These are phyloP conservation scores for Rhadina sibilatrix DNA, from an alignment of 2,113 vertebrate species.

Conservation along the genomic window DNA sequence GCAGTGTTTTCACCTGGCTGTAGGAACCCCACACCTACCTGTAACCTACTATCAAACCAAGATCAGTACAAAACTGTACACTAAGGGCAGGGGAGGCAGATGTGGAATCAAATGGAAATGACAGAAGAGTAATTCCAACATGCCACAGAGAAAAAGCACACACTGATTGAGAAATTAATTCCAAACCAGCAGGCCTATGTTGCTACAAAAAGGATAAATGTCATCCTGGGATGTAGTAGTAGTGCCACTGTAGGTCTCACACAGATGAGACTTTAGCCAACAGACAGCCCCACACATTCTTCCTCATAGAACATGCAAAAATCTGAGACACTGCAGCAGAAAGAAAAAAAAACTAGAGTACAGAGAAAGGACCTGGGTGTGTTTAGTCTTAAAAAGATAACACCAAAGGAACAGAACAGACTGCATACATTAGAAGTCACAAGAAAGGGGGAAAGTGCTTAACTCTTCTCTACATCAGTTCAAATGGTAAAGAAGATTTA, in stretches of 20 bases:
- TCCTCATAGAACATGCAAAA: background rate
- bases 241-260: background rate
- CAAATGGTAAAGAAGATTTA: background rate
- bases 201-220: background rate
- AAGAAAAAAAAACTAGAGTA: background rate
- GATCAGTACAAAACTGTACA: background rate
- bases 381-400: conserved; percentile 33
- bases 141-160: background rate
- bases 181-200: background rate
- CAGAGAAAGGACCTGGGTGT: background rate
- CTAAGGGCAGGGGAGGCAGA: background rate
- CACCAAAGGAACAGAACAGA: background rate
- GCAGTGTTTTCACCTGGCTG: background rate
- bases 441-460: background rate
- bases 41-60: background rate
- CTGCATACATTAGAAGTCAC: background rate
- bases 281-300: background rate
- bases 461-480: background rate
- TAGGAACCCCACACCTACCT: background rate
- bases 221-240: background rate
- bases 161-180: background rate
- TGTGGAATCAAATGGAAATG: background rate
- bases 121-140: background rate
- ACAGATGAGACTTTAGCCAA: background rate
- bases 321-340: background rate